These are phyloP conservation scores for Chionodraco myersi DNA, from an alignment of 2,113 vertebrate species.

Conservation along the genomic window DNA sequence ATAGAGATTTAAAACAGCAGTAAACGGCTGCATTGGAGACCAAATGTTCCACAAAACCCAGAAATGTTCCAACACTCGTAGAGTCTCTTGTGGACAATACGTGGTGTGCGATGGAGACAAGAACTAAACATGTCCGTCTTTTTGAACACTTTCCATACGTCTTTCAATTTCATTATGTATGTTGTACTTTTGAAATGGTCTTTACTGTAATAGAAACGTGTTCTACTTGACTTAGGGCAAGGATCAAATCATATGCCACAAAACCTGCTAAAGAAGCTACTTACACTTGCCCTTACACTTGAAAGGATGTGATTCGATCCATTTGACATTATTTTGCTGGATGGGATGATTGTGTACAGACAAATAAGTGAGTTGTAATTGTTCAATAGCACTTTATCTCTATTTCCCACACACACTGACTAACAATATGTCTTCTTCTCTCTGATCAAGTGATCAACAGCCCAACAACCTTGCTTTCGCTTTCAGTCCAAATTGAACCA, in stretches of 20 bases:
- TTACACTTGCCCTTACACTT: too few species aligned
- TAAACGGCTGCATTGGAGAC: constrained; percentile 34
- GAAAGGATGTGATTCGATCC: too few species aligned
- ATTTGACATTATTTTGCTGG: too few species aligned
- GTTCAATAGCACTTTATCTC: too few species aligned
- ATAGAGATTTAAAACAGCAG: constrained; percentile 57
- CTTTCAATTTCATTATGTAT: not conserved
- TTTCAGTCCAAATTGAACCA: not conserved
- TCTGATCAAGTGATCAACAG: too few species aligned
- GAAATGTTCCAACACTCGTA: too few species aligned
- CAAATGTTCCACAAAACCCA: constrained; percentile 46
- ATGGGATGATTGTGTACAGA: too few species aligned
- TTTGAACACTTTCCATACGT: constrained; percentile 14
- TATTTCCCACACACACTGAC: too few species aligned
- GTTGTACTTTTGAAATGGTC: not conserved
- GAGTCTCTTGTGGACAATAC: constrained; percentile 31
- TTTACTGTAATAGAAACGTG: not conserved
- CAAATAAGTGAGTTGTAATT: too few species aligned
- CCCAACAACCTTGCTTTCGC: not conserved
- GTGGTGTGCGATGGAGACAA: constrained; percentile 8
- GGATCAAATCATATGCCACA: too few species aligned
- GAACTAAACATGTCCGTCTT: constrained; percentile 1
- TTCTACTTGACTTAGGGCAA: not conserved
- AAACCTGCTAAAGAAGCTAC: too few species aligned
- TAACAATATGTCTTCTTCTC: too few species aligned